Evolutionary conservation across 2,888 invertebrate genomes (phyloP), one percentile per base, ranked within the genome.

Genomic region (Alloplasta piceator): DNA sequence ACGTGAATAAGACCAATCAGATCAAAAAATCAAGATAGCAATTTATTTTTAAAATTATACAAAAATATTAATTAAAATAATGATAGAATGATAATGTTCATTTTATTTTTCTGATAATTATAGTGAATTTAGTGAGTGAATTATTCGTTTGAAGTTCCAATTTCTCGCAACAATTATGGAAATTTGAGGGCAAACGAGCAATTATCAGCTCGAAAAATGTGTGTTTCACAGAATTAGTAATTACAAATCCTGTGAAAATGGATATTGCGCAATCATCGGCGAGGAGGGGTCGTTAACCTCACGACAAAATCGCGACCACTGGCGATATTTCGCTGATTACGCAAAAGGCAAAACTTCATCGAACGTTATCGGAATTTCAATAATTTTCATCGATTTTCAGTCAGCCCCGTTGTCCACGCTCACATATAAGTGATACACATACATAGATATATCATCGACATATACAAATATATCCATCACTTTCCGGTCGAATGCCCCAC

Each of bases 281-380:
- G 12, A n/a, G 48, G 38, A 6, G n/a, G 9, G 66, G 26, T 41
- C 58, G 16, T 64, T 48, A 58, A 55, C 58, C 50, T 26, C 41
- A 48, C 48, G 41, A 60, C 43, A 14, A 26, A 60, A 50, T 12
- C 58, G 26, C 26, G 14, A 60, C 16, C 48, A 26, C 26, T 2
- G 3, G 3, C 26, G 7, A 6, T 16, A 26, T 26, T 36, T 4
- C 9, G 46, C 63, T 41, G 36, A 64, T 50, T 71, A 77, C 64
- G 56, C 48, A 64, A 64, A 48, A 36, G 26, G 14, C 36, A 38
- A 61, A 72, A 61, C 39, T 68, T 67, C 9, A 5, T n/a, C 14
- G 61, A 50, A 41, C 16, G 48, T 71, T 50, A 50, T 50, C 46
- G 38, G 56, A 56, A 56, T 64, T 68, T 68, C 52, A 61, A 76